phyloP scores from a whole-genome alignment of 1,140 invertebrate genomes.

The Nylanderia fulva region DNA sequence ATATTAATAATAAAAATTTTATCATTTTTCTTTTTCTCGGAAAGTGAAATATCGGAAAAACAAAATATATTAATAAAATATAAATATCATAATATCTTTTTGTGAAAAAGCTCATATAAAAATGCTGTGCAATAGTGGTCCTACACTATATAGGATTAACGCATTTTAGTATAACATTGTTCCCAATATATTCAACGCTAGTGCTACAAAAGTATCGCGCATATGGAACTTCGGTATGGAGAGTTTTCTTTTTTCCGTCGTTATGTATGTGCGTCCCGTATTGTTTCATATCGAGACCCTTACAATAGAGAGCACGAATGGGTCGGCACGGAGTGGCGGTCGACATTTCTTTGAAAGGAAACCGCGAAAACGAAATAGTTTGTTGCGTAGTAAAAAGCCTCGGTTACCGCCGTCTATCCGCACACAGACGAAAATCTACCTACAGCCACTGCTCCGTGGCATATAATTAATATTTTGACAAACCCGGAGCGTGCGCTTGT shows the following conservation, averaged over 20 bases:
- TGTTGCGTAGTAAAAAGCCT: conserved; percentile 26
- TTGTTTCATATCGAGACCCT: conserved; percentile 6
- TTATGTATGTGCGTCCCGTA: not conserved
- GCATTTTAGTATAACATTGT: conserved; percentile 16
- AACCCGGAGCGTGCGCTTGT: conserved; percentile 31
- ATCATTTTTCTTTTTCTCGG: not conserved
- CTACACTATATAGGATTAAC: not conserved
- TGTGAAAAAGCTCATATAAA: not conserved
- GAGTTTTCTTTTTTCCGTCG: conserved; percentile 3
- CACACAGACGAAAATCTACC: conserved; percentile 31
- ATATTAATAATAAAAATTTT: conserved; percentile 11
- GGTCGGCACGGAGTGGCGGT: not conserved
- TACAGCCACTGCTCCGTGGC: conserved; percentile 18
- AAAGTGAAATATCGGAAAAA: conserved; percentile 12
- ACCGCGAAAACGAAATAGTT: conserved; percentile 33
- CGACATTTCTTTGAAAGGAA: conserved; percentile 33
- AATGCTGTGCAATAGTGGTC: not conserved
- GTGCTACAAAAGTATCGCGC: not conserved
- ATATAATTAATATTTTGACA: conserved; percentile 60
- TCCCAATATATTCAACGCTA: conserved; percentile 6
- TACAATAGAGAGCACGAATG: conserved; percentile 10
- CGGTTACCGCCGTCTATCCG: not conserved
- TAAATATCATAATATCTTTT: not conserved
- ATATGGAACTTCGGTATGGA: not conserved
- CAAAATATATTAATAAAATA: not conserved